Conservation (phyloP, 2,113 vertebrate species). For the Scophthalmus maximus region DNA sequence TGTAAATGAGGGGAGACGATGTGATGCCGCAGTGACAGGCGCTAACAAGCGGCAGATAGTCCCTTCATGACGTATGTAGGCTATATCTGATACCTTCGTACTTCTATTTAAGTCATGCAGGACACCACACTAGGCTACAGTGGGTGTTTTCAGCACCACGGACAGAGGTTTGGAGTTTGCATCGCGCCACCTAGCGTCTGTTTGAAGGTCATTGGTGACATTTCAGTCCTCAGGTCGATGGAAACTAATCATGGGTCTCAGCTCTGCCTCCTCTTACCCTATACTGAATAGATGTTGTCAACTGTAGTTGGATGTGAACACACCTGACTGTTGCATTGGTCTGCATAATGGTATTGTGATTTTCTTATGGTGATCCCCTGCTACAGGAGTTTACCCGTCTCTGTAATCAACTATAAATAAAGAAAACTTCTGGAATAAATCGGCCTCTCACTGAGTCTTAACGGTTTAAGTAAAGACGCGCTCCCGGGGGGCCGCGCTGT, state of each 20-base stretch:
- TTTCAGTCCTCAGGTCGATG: not conserved
- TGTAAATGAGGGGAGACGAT: not conserved
- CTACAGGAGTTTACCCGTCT: not conserved
- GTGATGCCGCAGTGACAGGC: constrained; percentile 8
- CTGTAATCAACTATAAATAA: not conserved
- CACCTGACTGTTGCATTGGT: not conserved
- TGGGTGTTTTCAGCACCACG: constrained; percentile 56
- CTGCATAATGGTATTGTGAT: no score
- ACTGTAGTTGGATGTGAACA: not conserved
- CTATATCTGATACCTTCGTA: not conserved
- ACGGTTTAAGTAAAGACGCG: not conserved
- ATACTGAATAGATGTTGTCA: not conserved
- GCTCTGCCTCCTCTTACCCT: not conserved
- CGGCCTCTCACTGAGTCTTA: not conserved
- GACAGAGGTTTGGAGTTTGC: constrained; percentile 22
- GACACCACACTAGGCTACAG: not conserved
- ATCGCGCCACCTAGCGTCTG: constrained; percentile 38
- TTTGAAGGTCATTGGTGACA: not conserved
- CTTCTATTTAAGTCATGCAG: not conserved
- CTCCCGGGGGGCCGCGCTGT: not conserved
- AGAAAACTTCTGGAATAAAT: not conserved
- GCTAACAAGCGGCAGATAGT: constrained; percentile 13
- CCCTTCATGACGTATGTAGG: not conserved
- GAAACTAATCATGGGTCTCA: not conserved
- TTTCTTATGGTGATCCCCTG: no score